phyloP scores from a whole-genome alignment of 2,113 vertebrate genomes.

The Corythoichthys intestinalis region DNA sequence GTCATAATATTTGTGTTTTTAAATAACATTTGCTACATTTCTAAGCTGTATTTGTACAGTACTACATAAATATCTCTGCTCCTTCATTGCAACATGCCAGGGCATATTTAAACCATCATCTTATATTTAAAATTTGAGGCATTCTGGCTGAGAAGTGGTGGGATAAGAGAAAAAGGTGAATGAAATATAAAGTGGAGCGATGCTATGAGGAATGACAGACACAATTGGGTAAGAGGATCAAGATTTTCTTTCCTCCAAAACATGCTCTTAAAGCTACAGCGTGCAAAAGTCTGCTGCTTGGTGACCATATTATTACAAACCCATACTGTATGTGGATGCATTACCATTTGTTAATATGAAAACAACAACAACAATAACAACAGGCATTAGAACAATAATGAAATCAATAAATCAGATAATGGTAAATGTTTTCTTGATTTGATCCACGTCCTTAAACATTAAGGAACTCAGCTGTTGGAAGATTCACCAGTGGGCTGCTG shows the following conservation, averaged over 20 bases:
- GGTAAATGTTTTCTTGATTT: slow-evolving; percentile 82
- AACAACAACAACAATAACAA: slow-evolving; percentile 67
- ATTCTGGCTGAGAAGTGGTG: slow-evolving; percentile 1
- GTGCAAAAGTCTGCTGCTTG: slow-evolving; percentile 84
- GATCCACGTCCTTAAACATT: slow-evolving; percentile 98
- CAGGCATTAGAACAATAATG: slow-evolving; percentile 71
- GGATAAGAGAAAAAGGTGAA: slow-evolving; percentile 19
- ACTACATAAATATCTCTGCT: slow-evolving; percentile 9
- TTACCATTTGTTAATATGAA: slow-evolving; percentile 78
- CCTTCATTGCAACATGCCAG: slow-evolving; percentile 13
- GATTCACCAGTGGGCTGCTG: slow-evolving; percentile 81
- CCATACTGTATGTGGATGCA: slow-evolving; percentile 74
- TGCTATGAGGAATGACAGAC: slow-evolving; percentile 39
- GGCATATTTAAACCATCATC: slow-evolving; percentile 5
- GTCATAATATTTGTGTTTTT: neutral
- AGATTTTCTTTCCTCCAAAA: slow-evolving; percentile 76
- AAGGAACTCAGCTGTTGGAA: slow-evolving; percentile 89
- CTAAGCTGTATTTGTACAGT: slow-evolving; percentile 10
- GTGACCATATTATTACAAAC: slow-evolving; percentile 73
- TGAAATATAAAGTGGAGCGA: slow-evolving; percentile 26
- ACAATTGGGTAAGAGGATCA: slow-evolving; percentile 43
- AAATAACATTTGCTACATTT: slow-evolving; percentile 19
- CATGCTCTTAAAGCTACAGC: slow-evolving; percentile 90
- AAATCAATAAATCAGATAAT: slow-evolving; percentile 74
- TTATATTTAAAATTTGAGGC: slow-evolving; percentile 25